Evolutionary conservation across 92 coral and sea anemone genomes (phyloP), one percentile per base, ranked within the genome.

Genomic region (Hydrozoanthus gracilis): DNA sequence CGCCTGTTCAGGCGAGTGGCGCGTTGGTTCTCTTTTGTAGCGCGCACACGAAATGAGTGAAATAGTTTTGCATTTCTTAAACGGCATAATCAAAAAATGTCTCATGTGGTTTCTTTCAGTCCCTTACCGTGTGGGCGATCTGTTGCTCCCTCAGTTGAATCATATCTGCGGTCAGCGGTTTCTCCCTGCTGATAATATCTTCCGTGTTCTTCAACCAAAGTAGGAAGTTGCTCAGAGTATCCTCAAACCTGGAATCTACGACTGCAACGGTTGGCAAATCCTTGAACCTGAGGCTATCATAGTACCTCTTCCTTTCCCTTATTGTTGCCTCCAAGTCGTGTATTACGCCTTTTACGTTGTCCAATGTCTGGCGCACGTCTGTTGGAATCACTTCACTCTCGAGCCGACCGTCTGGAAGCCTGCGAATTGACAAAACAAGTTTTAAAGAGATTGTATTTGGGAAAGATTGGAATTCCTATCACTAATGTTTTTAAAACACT

Each of bases 181-280:
- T 73, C 65, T 86, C 91, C 84, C 93, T 92, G 13, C 88, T 82
- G 11, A 94, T 91, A 58, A 91, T 83, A 15, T 95, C 93, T 83
- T 96, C 98, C 7, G 91, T 93, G 47, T 89, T 87, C 48, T 89
- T 79, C 11, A 96, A 88, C 99, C 99, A 96, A 2, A 86, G 82
- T 7, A 79, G 27, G 75, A 94, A 94, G 61, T 94, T 87, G 46
- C 90, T 84, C 89, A 96, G 67, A 51, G 91, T 91, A 12, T 96
- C 99, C 87, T 89, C 92, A 11, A 96, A 91, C 48, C 93, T 93
- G 18, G 89, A 91, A 67, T 91, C 92, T 44, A 94, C 98, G 11
- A 90, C 92, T n/a, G 96, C 86, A 47, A 85, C 86, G 8, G 83
- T 73, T 18, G 56, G 70, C 13, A 82, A 86, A 64, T 80, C 90